Base-by-base conservation (phyloP, 1,140 invertebrate species). In the Drosophila mayri region DNA sequence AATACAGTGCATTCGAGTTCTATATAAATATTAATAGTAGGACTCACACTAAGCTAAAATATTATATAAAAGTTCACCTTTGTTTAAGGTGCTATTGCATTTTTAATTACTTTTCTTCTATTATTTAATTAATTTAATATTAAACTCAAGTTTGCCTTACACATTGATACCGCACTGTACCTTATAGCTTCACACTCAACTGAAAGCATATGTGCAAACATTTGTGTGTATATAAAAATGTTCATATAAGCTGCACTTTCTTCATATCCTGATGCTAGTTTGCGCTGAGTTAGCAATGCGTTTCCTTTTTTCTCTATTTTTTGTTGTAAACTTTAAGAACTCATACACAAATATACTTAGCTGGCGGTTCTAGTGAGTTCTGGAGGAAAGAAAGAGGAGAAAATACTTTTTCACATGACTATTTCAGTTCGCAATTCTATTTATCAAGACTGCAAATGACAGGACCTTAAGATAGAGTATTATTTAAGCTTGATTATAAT, bases 221-320 rank as follows among this genome's bases (percentile, higher is more conserved):
- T 38, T 71, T 41, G 22, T 43, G 46, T 52, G 35, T 54, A 63
- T 47, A 67, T 43, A 49, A 35, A 49, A 8, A 44, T 54, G 58
- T 25, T 25, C 25, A 25, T 72, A 72, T 72, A 60, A 60, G 57
- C 25, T 79, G 74, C 70, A 71, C 72, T 82, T 87, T 75, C 82
- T 78, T 82, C 74, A 82, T 79, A 86, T 86, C 75, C 83, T 72
- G 62, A 75, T 49, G 65, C 58, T 57, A 71, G 62, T 70, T 77
- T 68, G 58, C 60, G 80, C 61, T 65, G 70, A 81, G 74, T 68
- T 72, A 70, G 64, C 64, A 72, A 77, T 70, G 79, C 65, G 73
- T 74, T 54, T 54, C 14, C 32, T 37, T 37, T 54, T 54, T 22
- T 20, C 20, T 54, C 9, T 80, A 80, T 68, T 37, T 37, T 37